A percentile compares a stretch with the other conserved stretches of the same genome.
Conservation (phyloP, 2,113 vertebrate species). For the Benitochromis conjunctus region DNA sequence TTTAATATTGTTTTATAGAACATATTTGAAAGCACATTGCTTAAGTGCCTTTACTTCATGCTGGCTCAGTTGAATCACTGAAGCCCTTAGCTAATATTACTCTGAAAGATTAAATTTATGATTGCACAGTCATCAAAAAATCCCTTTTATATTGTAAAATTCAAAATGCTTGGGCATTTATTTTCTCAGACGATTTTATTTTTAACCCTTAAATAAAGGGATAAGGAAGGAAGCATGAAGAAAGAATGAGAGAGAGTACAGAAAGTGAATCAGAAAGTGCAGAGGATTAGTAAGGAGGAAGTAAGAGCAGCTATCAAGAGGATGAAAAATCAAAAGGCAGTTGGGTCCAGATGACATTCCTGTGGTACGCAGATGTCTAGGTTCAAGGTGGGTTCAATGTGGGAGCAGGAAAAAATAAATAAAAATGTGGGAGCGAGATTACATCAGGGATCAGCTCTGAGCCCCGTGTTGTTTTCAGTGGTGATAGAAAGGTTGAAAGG, state of each 20-base stretch:
- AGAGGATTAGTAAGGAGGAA: not conserved
- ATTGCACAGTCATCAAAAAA: not conserved
- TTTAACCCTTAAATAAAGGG: not conserved
- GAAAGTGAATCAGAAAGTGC: not conserved
- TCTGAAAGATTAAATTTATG: not conserved
- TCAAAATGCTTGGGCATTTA: not conserved
- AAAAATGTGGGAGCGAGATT: not conserved
- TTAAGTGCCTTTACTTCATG: not conserved
- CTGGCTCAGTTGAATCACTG: not conserved
- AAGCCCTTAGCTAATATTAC: not conserved
- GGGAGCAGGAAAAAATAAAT: not conserved
- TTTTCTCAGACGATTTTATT: not conserved
- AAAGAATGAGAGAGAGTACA: not conserved
- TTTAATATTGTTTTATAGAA: not conserved
- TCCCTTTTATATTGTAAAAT: not conserved
- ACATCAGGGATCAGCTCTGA: not conserved
- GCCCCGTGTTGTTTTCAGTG: not conserved
- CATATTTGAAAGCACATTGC: not conserved
- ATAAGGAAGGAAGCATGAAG: not conserved
- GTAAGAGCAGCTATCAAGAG: not conserved
- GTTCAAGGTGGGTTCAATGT: not conserved
- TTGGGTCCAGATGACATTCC: not conserved
- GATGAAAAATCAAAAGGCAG: not conserved
- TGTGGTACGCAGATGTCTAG: not conserved
- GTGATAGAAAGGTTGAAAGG: not conserved